Conservation (phyloP, 2,888 invertebrate species). For the Blastobasis adustella region DNA sequence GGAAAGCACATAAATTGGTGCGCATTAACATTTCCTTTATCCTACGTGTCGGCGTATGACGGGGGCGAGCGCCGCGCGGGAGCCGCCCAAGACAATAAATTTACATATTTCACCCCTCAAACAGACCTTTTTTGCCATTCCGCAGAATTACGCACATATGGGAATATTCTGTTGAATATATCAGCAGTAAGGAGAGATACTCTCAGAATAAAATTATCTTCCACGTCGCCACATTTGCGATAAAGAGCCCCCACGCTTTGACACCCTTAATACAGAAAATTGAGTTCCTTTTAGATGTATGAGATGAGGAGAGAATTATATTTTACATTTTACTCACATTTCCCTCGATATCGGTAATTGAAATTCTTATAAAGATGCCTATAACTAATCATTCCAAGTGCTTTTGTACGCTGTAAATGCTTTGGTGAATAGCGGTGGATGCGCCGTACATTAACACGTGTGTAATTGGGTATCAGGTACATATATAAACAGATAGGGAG, state of each 20-base stretch:
- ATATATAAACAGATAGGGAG: constrained; percentile 38
- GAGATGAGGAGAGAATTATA: neutral
- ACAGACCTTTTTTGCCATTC: constrained; percentile 75
- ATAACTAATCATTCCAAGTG: no score
- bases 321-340: neutral
- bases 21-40: constrained; percentile 75
- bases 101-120: constrained; percentile 76
- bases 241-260: constrained; percentile 50
- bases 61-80: constrained; percentile 52
- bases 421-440: no score
- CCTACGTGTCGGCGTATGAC: constrained; percentile 74
- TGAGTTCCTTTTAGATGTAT: constrained; percentile 12
- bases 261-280: constrained; percentile 32
- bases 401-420: no score
- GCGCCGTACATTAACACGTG: no score
- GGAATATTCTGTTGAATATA: constrained; percentile 75
- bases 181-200: constrained; percentile 72
- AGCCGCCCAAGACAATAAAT: constrained; percentile 75
- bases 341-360: no score
- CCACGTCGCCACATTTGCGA: constrained; percentile 63
- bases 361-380: no score
- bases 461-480: constrained; percentile 36
- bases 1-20: constrained; percentile 74
- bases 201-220: constrained; percentile 73
- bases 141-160: constrained; percentile 75